A percentile compares a stretch with the other conserved stretches of the same genome.
These are phyloP conservation scores for Mythimna vitellina DNA, from an alignment of 2,888 invertebrate genomes.

Conservation along the genomic window DNA sequence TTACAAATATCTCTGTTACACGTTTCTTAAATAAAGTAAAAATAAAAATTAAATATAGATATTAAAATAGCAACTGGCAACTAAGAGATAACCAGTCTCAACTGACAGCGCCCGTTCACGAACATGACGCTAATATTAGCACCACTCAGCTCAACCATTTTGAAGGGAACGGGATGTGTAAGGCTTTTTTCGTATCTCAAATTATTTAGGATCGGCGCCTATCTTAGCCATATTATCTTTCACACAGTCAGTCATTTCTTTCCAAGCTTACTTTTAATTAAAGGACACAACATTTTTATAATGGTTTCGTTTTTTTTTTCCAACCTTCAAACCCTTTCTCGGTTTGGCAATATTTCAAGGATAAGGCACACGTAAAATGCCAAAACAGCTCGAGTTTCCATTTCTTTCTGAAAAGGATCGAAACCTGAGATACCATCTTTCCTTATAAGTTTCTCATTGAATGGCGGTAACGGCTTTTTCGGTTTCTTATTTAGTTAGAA, in stretches of 20 bases:
- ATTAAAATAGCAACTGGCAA: too few relatives aligned
- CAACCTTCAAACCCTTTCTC: slow-evolving; percentile 28
- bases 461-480: slow-evolving; percentile 52
- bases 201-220: neutral
- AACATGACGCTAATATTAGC: too few relatives aligned
- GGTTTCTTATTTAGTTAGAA: slow-evolving; percentile 39
- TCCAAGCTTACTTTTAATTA: slow-evolving; percentile 7
- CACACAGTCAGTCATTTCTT: neutral
- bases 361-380: slow-evolving; percentile 30
- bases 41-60: too few relatives aligned
- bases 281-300: slow-evolving; percentile 6
- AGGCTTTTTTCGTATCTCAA: too few relatives aligned
- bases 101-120: too few relatives aligned
- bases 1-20: too few relatives aligned
- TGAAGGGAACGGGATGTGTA: too few relatives aligned
- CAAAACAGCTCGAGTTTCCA: slow-evolving; percentile 38
- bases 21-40: too few relatives aligned
- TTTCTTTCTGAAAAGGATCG: slow-evolving; percentile 54
- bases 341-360: slow-evolving; percentile 44
- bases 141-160: too few relatives aligned
- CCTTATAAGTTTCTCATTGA: slow-evolving; percentile 49
- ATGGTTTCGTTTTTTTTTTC: slow-evolving; percentile 3
- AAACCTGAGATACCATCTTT: slow-evolving; percentile 53
- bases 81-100: too few relatives aligned
- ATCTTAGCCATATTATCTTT: neutral